Conservation (phyloP, 2,888 invertebrate species). For the Drosophila parthenogenetica region DNA sequence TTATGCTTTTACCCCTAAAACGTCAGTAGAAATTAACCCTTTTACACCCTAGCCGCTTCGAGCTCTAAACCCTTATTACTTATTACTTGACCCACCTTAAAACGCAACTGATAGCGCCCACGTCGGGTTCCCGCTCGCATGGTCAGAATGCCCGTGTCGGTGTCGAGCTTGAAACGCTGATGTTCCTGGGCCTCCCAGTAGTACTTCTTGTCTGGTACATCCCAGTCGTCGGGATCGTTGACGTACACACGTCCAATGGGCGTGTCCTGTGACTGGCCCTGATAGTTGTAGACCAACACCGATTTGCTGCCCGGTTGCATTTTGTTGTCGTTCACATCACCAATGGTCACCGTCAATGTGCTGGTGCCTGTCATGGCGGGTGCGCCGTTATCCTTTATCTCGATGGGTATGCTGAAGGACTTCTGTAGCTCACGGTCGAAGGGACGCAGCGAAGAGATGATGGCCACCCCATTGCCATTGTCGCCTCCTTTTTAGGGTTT, state of each 20-base stretch:
- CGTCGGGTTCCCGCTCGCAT: conserved; percentile 96
- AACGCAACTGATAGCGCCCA: conserved; percentile 92
- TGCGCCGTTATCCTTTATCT: conserved; percentile 98
- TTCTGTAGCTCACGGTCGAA: conserved; percentile 98
- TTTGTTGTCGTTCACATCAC: conserved; percentile 98
- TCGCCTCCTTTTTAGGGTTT: conserved; percentile 90
- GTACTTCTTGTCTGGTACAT: conserved; percentile 98
- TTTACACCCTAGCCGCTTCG: too few relatives aligned
- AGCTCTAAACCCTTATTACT: too few relatives aligned
- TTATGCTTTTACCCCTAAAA: too few relatives aligned
- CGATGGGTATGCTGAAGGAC: conserved; percentile 97
- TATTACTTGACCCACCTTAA: conserved; percentile 85
- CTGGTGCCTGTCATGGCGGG: conserved; percentile 98
- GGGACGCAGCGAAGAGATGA: conserved; percentile 95
- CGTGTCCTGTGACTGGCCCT: conserved; percentile 94
- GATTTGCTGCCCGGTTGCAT: conserved; percentile 99
- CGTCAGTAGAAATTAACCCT: too few relatives aligned
- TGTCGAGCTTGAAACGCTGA: conserved; percentile 94
- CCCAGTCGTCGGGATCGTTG: conserved; percentile 99
- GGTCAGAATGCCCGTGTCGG: conserved; percentile 96
- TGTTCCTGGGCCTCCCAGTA: conserved; percentile 95
- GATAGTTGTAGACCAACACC: conserved; percentile 98
- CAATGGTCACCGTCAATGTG: conserved; percentile 97
- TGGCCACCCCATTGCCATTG: conserved; percentile 98
- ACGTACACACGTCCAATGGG: conserved; percentile 98